Conservation (phyloP, 2,113 vertebrate species). For the Rhipidura dahli region DNA sequence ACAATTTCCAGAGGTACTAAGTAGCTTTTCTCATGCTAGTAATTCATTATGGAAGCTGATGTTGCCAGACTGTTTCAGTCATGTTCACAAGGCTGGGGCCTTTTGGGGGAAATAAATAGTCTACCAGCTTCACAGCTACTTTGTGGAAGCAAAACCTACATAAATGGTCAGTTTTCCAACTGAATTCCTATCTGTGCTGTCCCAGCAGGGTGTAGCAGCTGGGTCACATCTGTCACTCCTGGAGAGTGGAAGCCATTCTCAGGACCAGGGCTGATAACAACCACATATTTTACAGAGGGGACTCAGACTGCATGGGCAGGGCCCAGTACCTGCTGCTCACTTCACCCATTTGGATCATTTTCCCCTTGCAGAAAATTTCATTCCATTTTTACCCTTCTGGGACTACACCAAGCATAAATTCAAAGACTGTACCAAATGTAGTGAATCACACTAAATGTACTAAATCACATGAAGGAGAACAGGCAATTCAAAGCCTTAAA, state of each 20-base stretch:
- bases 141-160: background rate
- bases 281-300: background rate
- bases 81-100: background rate
- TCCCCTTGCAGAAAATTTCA: conserved; percentile 39
- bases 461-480: background rate
- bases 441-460: conserved; percentile 43
- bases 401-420: conserved; percentile 31
- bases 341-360: conserved; percentile 11
- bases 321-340: background rate
- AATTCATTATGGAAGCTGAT: background rate
- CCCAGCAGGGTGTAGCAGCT: background rate
- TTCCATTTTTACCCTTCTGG: conserved; percentile 23
- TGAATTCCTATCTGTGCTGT: background rate
- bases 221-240: background rate
- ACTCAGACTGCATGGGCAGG: background rate
- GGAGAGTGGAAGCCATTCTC: background rate
- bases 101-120: fast-evolving
- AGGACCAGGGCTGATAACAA: background rate
- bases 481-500: conserved; percentile 42
- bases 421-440: conserved; percentile 45
- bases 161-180: background rate
- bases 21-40: background rate
- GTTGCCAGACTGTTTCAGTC: background rate
- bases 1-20: background rate
- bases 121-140: background rate